A percentile compares a stretch with the other conserved stretches of the same genome.
Evolutionary conservation across 1,140 invertebrate genomes (phyloP).

Genomic region (Hylaeus anthracinus): DNA sequence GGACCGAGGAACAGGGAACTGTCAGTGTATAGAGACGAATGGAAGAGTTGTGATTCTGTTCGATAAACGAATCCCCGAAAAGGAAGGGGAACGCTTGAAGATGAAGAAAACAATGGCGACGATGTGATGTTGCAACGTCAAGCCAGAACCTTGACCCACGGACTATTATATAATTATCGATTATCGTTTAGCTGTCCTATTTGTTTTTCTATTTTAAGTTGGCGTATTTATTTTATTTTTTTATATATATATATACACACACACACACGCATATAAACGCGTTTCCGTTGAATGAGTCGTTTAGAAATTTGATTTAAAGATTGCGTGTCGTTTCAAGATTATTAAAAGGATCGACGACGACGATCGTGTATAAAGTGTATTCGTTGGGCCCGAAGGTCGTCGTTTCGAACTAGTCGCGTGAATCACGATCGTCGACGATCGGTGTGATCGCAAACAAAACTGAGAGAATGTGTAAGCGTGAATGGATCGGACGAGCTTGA

Average conservation of each 20-base stretch:
- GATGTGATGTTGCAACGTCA: neutral
- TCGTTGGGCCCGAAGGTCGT: slow-evolving; percentile 22
- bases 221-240: slow-evolving; percentile 75
- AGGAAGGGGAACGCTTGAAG: neutral
- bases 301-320: slow-evolving; percentile 36
- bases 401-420: slow-evolving; percentile 65
- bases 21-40: neutral
- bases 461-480: neutral
- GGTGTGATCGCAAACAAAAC: neutral
- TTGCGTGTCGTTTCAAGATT: slow-evolving; percentile 26
- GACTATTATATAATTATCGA: slow-evolving; percentile 26
- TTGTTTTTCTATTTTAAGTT: slow-evolving; percentile 65
- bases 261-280: neutral
- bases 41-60: neutral
- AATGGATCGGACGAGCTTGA: slow-evolving; percentile 7
- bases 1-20: neutral
- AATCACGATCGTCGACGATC: neutral
- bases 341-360: slow-evolving; percentile 32
- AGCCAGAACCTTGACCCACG: slow-evolving; percentile 9
- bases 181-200: slow-evolving; percentile 41
- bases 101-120: neutral
- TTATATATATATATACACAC: slow-evolving; percentile 54
- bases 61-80: neutral
- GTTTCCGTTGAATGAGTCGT: slow-evolving; percentile 38
- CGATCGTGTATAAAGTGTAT: neutral